Conservation (phyloP, 2,888 invertebrate species). For the Nymphalis urticae region DNA sequence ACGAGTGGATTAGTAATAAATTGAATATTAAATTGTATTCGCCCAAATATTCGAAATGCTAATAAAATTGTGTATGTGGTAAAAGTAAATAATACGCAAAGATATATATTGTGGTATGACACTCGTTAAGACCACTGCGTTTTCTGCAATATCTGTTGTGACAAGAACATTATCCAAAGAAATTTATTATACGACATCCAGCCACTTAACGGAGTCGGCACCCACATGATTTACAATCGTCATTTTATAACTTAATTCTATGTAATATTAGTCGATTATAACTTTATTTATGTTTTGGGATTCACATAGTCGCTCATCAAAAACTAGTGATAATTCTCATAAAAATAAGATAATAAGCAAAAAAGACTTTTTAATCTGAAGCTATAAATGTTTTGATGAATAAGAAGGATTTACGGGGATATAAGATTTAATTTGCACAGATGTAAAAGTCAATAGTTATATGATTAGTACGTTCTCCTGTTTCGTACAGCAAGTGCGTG, state of each 20-base stretch:
- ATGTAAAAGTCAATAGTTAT: conserved; percentile 1
- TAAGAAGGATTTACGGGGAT: neutral
- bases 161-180: conserved; percentile 28
- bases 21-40: neutral
- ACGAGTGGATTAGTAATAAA: neutral
- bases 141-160: conserved; percentile 19
- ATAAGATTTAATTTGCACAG: neutral
- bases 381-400: too few relatives aligned
- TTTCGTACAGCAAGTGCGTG: conserved; percentile 17
- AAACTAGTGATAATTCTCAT: too few relatives aligned
- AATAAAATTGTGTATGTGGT: neutral
- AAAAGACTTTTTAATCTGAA: too few relatives aligned
- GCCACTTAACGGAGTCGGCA: conserved; percentile 13
- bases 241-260: conserved; percentile 9
- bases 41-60: neutral
- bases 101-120: conserved; percentile 22
- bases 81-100: conserved; percentile 2
- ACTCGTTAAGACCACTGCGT: conserved; percentile 25
- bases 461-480: neutral
- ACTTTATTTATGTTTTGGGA: too few relatives aligned
- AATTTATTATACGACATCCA: conserved; percentile 21
- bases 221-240: conserved; percentile 16
- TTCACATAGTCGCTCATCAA: too few relatives aligned
- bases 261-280: neutral
- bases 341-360: too few relatives aligned